Conservation (phyloP, 2,113 vertebrate genomes). For the Oncorhynchus nerka region DNA sequence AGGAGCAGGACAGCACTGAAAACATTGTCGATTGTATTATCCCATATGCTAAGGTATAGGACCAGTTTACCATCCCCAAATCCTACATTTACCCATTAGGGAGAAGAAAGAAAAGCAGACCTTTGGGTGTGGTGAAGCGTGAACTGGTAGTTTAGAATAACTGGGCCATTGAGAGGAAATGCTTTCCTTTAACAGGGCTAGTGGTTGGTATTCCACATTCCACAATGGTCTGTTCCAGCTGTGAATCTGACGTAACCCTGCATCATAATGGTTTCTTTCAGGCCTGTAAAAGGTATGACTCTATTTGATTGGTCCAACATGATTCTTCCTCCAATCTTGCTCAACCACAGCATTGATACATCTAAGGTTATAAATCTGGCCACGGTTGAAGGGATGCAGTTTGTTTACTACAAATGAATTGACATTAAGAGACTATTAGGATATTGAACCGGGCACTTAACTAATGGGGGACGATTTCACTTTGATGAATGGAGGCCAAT, state of each 20-base stretch:
- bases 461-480: neutral
- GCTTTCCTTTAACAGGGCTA: no score
- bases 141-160: no score
- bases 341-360: neutral
- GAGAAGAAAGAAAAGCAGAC: no score
- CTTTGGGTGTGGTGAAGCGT: no score
- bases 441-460: constrained; percentile 25
- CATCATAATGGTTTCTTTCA: neutral
- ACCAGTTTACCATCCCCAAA: no score
- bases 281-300: neutral
- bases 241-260: neutral
- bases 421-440: constrained; percentile 19
- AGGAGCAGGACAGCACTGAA: no score
- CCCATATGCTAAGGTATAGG: no score
- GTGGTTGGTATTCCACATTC: no score
- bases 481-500: neutral
- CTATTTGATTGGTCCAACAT: neutral
- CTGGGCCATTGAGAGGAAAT: no score
- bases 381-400: neutral
- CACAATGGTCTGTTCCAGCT: no score
- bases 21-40: no score
- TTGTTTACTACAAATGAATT: constrained; percentile 10
- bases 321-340: neutral
- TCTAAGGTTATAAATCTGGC: neutral
- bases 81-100: no score